Conservation (phyloP, 2,113 vertebrate species). For the Mus pahari region DNA sequence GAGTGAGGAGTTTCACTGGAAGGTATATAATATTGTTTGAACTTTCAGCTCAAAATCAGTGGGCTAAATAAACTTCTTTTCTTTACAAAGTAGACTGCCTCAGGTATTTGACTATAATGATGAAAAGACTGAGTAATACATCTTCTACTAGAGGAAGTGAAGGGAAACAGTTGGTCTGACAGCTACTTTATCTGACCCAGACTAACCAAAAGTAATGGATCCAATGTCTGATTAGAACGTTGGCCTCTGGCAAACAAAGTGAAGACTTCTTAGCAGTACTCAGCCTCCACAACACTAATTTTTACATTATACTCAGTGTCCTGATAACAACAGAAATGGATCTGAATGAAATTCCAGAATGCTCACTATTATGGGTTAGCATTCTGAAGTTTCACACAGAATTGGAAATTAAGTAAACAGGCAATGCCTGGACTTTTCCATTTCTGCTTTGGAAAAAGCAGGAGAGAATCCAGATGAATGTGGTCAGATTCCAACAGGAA, state of each 20-base stretch:
- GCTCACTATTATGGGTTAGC: background rate
- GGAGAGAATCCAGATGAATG: constrained; percentile 51
- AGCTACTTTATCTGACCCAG: background rate
- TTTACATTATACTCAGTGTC: background rate
- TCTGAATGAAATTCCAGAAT: constrained; percentile 32
- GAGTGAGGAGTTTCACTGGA: background rate
- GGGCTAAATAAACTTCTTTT: background rate
- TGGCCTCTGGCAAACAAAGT: background rate
- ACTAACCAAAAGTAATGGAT: background rate
- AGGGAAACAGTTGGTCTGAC: background rate
- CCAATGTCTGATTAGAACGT: background rate
- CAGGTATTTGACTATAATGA: background rate
- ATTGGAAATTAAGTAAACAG: constrained; percentile 49
- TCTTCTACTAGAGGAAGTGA: background rate
- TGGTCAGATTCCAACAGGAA: constrained; percentile 38
- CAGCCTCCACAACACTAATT: background rate
- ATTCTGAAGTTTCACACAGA: background rate
- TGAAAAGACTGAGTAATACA: background rate
- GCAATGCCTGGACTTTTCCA: background rate
- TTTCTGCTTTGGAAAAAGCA: constrained; percentile 59
- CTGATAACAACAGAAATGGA: background rate
- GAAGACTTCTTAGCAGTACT: background rate
- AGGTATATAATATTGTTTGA: background rate
- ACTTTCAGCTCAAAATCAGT: background rate
- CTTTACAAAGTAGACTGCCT: background rate